Base-by-base conservation (phyloP, 2,888 invertebrate species). In the Erebia epiphron region DNA sequence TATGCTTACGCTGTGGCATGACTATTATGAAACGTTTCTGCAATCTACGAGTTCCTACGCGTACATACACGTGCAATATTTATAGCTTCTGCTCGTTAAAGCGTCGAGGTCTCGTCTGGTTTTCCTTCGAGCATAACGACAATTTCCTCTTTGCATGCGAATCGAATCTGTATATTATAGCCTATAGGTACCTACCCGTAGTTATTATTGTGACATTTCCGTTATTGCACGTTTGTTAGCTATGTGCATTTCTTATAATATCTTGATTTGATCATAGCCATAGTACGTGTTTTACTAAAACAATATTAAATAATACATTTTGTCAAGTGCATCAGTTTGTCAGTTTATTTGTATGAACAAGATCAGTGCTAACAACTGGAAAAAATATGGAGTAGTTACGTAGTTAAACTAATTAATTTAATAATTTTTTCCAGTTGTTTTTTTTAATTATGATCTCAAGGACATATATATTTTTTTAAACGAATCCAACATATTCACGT, bases 101-200 rank as follows among this genome's bases (percentile, higher is more conserved):
- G 68, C 65, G 52, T 61, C 52, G 57, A 68, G 65, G 67, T 70
- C 73, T 70, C 70, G 70, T 70, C 66, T 73, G 70, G 68, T 63
- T 70, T 68, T 56, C 60, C 41, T 67, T 41, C 65, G 68, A 70
- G 68, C 65, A 68, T 65, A 73, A 65, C 72, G 56, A 70, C 65
- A 62, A 67, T 68, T 73, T 73, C 68, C 70, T 62, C 66, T 67
- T 50, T 68, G 64, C 43, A 70, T 65, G 52, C 46, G 65, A 73
- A 73, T 73, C 62, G 60, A 58, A 61, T 67, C 67, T 16, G 9
- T 61, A 10, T 35, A 35, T 26, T 26, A 26, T 26, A 26, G 21
- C 21, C 2, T 56, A 14, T 43, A 49, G 16, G 46, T 18, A 61
- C 16, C 46, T 46, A 43, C 5, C 7, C 43, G 13, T 21, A 67